These are phyloP conservation scores for Cerceris ruficornis DNA, from an alignment of 2,888 invertebrate species.

Conservation along the genomic window DNA sequence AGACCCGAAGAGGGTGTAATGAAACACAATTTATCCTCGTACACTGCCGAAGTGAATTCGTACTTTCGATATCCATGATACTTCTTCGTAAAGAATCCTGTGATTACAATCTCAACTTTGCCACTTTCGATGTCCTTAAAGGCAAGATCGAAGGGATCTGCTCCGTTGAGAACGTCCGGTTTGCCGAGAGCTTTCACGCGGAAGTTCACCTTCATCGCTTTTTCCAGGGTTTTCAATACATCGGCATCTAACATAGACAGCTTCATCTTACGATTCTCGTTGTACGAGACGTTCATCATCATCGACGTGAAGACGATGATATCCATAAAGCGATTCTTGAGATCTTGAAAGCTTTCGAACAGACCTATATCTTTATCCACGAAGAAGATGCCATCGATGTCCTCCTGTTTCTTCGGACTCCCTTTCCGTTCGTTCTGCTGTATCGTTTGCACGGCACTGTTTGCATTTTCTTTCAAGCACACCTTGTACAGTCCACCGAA, in stretches of 20 bases:
- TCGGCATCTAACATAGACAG: slow-evolving; percentile 57
- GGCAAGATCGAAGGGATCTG: slow-evolving; percentile 61
- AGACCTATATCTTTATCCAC: slow-evolving; percentile 7
- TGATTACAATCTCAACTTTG: slow-evolving; percentile 58
- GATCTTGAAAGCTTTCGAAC: slow-evolving; percentile 51
- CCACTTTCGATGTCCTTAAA: slow-evolving; percentile 50
- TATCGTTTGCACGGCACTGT: neutral
- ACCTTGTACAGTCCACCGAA: neutral
- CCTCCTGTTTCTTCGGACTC: no score
- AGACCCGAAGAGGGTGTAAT: slow-evolving; percentile 57
- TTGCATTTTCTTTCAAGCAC: neutral
- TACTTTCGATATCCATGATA: slow-evolving; percentile 48
- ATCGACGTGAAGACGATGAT: slow-evolving; percentile 63
- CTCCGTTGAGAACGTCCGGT: neutral
- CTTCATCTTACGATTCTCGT: slow-evolving; percentile 14
- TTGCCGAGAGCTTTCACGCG: slow-evolving; percentile 28
- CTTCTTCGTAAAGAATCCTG: slow-evolving; percentile 60
- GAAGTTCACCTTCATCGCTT: slow-evolving; percentile 57
- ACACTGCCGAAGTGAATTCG: slow-evolving; percentile 59
- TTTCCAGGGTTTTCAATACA: slow-evolving; percentile 51
- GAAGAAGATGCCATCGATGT: slow-evolving; percentile 2
- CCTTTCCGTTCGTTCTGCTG: neutral
- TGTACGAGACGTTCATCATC: slow-evolving; percentile 62
- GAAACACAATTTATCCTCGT: slow-evolving; percentile 67
- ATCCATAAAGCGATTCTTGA: slow-evolving; percentile 50